A percentile compares a stretch with the other conserved stretches of the same genome.
phyloP scores from a whole-genome alignment of 2,113 vertebrate genomes.

The Colius striatus region DNA sequence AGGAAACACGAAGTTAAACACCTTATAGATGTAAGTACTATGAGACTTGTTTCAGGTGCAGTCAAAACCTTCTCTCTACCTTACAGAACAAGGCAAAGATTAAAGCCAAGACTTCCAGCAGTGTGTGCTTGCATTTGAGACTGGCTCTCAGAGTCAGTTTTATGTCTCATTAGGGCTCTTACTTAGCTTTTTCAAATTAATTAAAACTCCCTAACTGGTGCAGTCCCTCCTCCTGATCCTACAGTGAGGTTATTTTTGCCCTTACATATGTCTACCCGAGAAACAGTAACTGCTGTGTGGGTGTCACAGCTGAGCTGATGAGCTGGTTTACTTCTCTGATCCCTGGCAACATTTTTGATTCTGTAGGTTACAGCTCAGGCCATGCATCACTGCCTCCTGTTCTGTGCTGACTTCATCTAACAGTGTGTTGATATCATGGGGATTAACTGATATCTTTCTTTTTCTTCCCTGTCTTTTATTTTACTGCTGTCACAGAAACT shows the following conservation, averaged over 20 bases:
- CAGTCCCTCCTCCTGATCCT: background rate
- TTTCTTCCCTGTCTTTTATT: background rate
- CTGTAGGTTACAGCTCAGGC: background rate
- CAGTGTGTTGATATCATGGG: background rate
- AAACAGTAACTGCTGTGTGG: background rate
- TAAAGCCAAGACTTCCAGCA: background rate
- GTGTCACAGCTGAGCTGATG: slow-evolving; percentile 18
- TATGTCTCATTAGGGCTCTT: background rate
- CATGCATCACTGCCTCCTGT: background rate
- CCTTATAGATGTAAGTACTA: slow-evolving; percentile 91
- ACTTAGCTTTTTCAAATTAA: background rate
- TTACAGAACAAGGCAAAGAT: background rate
- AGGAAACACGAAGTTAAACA: slow-evolving; percentile 94
- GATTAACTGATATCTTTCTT: background rate
- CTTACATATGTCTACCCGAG: background rate
- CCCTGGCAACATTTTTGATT: background rate
- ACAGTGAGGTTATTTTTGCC: slow-evolving; percentile 11
- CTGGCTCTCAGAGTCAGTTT: background rate
- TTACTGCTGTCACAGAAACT: slow-evolving; percentile 81
- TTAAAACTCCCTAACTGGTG: background rate
- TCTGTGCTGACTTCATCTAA: background rate
- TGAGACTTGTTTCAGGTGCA: background rate
- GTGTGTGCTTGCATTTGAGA: background rate
- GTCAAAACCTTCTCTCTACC: background rate
- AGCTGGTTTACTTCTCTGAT: background rate